Conservation (phyloP, 2,113 vertebrate genomes). For the Orientallactaga bullata region DNA sequence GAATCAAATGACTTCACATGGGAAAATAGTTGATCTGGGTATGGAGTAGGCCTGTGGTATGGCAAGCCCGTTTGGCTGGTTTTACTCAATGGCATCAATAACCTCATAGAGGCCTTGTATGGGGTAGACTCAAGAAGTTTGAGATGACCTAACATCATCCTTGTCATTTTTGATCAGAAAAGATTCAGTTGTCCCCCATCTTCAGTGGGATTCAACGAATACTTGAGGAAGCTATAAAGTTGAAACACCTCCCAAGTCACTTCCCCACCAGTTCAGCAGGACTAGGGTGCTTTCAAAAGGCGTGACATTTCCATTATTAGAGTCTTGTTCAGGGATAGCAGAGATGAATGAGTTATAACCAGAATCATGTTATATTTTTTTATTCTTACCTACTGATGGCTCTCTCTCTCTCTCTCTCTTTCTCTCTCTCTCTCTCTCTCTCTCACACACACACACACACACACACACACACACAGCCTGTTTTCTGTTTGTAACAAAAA, state of each 20-base stretch:
- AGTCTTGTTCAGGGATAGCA: not conserved
- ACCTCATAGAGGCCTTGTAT: not conserved
- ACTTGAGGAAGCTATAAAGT: not conserved
- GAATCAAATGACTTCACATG: not conserved
- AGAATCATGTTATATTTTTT: not conserved
- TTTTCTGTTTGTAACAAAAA: too few species aligned
- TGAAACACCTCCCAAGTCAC: not conserved
- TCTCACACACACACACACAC: not conserved
- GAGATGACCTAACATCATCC: not conserved
- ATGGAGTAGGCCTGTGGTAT: not conserved
- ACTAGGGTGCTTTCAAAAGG: not conserved
- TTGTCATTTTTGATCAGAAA: not conserved
- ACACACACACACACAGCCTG: not conserved
- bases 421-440: too few species aligned
- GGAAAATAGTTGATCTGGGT: not conserved
- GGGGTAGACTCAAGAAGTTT: not conserved
- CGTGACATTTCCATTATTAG: not conserved
- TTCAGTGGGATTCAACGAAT: not conserved
- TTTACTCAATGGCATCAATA: not conserved
- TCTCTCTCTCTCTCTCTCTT: not conserved
- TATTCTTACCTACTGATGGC: too few species aligned
- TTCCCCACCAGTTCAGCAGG: not conserved
- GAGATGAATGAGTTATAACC: not conserved
- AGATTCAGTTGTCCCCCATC: not conserved
- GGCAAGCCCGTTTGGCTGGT: too few species aligned